phyloP scores from a whole-genome alignment of 2,888 invertebrate genomes.

The Didymodactylos carnosus region DNA sequence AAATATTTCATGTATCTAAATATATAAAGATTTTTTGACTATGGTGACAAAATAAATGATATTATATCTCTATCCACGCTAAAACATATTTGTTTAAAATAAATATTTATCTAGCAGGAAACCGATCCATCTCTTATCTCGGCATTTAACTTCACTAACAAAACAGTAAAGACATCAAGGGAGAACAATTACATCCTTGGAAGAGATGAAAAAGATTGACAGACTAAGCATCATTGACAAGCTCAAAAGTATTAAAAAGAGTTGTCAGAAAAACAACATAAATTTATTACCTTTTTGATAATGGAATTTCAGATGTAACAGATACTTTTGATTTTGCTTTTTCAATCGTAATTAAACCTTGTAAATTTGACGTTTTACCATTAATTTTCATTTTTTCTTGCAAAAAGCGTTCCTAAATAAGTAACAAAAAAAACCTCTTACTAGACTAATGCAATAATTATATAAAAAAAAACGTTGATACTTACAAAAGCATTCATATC shows the following conservation, averaged over 20 bases:
- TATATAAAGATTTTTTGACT: too few relatives aligned
- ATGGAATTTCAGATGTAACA: constrained; percentile 62
- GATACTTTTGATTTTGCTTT: constrained; percentile 70
- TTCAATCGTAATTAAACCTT: constrained; percentile 66
- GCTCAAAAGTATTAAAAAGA: too few relatives aligned
- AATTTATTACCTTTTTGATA: constrained; percentile 48
- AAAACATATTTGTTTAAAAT: too few relatives aligned
- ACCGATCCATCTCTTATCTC: too few relatives aligned
- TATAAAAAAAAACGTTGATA: constrained; percentile 22
- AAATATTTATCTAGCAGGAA: too few relatives aligned
- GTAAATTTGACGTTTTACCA: constrained; percentile 86
- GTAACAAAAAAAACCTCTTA: not conserved
- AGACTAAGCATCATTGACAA: too few relatives aligned
- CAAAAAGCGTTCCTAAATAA: constrained; percentile 26
- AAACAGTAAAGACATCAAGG: too few relatives aligned
- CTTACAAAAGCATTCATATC: constrained; percentile 87
- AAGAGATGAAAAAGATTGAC: too few relatives aligned
- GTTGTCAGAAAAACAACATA: not conserved
- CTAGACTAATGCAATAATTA: not conserved
- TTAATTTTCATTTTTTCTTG: constrained; percentile 55
- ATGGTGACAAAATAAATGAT: too few relatives aligned
- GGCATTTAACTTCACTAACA: too few relatives aligned
- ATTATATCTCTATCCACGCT: too few relatives aligned
- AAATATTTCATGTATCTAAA: constrained; percentile 84
- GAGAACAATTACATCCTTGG: too few relatives aligned